Evolutionary conservation across 2,888 invertebrate species (phyloP), one percentile per base, ranked within the genome.

Genomic region (Cheilosia scutellata): DNA sequence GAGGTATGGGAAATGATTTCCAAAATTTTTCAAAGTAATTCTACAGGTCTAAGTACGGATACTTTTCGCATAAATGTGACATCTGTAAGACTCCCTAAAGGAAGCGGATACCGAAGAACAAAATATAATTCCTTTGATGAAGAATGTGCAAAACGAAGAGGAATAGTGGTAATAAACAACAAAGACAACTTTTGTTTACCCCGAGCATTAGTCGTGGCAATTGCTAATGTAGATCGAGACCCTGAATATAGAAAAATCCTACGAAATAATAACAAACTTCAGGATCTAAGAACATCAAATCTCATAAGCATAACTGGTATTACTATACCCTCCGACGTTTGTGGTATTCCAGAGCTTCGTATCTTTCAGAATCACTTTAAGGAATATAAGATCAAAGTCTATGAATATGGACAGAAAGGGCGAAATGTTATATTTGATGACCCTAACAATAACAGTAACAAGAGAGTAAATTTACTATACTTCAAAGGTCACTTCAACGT

Each of bases 11-110:
- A 47, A 11, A 13, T 65, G 33, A 65, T 65, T 1, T 5, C 25
- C 2, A 65, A 51, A 13, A 65, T 65, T 16, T 63, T 63, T n/a
- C 63, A 66, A 20, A 66, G 51, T 37, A 66, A 53, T 53, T 66
- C 65, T 2, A 27, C 27, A 4, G 53, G 66, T 5, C 1, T 55
- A 16, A 66, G 42, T 11, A 66, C 66, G 1, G 42, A 66, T 16
- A 9, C 37, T 42, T 66, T 66, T 16, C 9, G n/a, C 2, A 27
- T 66, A 7, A 55, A 7, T 6, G 16, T 68, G 4, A 68, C 66
- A 11, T 37, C 66, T 0, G 40, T 66, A 5, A 40, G 16, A n/a
- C 33, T 37, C 13, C 37, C 51, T 25, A 13, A 4, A 33, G 65
- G 49, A 11, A 5, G 5, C 31, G 63, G 63, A 47, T 29, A 20